Evolutionary conservation across 2,797 vertebrate genomes (phyloP).

Genomic region (Falco biarmicus): DNA sequence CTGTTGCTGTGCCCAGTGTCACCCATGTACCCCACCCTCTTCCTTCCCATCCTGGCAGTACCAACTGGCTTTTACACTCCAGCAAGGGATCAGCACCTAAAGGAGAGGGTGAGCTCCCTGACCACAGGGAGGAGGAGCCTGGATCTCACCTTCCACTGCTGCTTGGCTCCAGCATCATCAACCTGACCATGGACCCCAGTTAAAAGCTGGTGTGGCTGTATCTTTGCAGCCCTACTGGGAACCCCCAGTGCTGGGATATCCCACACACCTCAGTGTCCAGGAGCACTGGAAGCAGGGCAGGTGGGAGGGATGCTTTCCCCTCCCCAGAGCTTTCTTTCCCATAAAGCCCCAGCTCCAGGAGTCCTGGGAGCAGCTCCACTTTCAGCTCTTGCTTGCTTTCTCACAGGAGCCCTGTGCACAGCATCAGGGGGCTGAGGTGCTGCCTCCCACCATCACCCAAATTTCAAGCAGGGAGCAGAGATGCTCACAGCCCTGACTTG

Average conservation of each 20-base stretch:
- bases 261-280: accelerated
- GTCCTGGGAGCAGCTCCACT: not conserved
- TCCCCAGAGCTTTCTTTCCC: not conserved
- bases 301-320: not conserved
- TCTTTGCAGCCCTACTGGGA: not conserved
- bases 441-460: not conserved
- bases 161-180: not conserved
- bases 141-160: not conserved
- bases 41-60: not conserved
- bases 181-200: not conserved
- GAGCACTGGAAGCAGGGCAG: not conserved
- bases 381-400: not conserved
- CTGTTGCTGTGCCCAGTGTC: not conserved
- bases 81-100: not conserved
- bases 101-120: not conserved
- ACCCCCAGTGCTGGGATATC: not conserved
- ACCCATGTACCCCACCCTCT: not conserved
- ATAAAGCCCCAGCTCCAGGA: not conserved
- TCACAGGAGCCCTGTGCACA: not conserved
- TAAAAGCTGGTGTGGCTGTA: not conserved
- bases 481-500: not conserved
- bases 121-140: not conserved
- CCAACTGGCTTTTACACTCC: not conserved
- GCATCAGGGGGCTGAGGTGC: accelerated
- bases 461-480: not conserved